Percentiles rank a stretch among this genome's conserved stretches.
These are phyloP conservation scores for Cydia splendana DNA, from an alignment of 1,140 invertebrate genomes.

Conservation along the genomic window DNA sequence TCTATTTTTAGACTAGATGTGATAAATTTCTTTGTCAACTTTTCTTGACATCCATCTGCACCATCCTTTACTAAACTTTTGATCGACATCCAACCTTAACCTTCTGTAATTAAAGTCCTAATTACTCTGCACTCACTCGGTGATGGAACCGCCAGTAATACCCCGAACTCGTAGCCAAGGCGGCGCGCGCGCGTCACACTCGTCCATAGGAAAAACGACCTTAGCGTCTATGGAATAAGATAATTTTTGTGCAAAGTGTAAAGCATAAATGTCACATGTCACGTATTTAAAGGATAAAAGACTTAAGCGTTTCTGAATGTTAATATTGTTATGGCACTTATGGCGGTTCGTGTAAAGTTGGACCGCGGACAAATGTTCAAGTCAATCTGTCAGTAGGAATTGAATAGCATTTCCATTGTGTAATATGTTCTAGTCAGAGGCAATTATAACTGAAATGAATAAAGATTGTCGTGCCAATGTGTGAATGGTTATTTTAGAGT, in stretches of 20 bases:
- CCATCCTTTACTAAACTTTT: neutral
- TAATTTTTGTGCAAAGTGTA: too few species aligned
- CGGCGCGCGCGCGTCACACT: neutral
- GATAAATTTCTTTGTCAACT: neutral
- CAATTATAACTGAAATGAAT: conserved; percentile 14
- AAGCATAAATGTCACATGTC: neutral
- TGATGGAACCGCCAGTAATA: conserved; percentile 20
- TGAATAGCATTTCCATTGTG: conserved; percentile 7
- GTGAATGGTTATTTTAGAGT: neutral
- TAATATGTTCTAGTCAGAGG: conserved; percentile 9
- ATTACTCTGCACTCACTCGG: neutral
- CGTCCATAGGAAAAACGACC: too few species aligned
- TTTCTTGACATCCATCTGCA: neutral
- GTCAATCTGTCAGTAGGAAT: conserved; percentile 10
- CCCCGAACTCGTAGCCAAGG: neutral
- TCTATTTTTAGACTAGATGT: too few species aligned
- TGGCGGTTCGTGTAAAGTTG: neutral
- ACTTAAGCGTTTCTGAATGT: neutral
- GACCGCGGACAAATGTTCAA: neutral
- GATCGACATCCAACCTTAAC: neutral
- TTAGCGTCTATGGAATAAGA: too few species aligned
- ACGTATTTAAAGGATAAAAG: neutral
- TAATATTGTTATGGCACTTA: neutral
- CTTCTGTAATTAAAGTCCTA: neutral
- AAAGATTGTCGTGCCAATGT: neutral